Conservation (phyloP, 1,140 invertebrate genomes). For the Pseudomyrmex gracilis region DNA sequence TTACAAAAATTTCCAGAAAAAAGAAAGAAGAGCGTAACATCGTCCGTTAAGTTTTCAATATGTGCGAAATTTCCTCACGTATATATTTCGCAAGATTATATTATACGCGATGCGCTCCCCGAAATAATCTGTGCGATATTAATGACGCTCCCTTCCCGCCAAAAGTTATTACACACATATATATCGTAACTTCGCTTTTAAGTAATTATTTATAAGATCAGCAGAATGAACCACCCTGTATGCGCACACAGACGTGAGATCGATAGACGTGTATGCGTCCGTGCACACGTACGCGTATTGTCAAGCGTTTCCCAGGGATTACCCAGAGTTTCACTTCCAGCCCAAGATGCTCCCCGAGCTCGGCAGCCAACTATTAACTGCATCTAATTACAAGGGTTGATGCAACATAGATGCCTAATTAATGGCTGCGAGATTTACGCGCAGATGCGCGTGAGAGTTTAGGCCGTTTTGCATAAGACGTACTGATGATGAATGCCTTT, state of each 20-base stretch:
- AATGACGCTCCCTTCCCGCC: neutral
- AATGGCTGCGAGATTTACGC: slow-evolving; percentile 84
- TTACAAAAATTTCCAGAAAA: neutral
- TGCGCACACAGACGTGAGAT: slow-evolving; percentile 17
- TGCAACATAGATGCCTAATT: slow-evolving; percentile 85
- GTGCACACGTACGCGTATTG: slow-evolving; percentile 49
- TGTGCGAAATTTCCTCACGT: neutral
- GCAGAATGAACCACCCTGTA: slow-evolving; percentile 26
- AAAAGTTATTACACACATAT: neutral
- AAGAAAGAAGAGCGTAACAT: neutral
- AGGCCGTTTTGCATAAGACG: slow-evolving; percentile 82
- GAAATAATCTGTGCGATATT: neutral
- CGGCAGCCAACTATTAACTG: slow-evolving; percentile 83
- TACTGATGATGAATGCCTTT: slow-evolving; percentile 69
- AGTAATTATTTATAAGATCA: neutral
- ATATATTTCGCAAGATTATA: neutral
- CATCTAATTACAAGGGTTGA: slow-evolving; percentile 85
- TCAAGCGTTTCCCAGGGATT: slow-evolving; percentile 76
- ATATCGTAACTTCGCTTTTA: neutral
- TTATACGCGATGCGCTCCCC: neutral
- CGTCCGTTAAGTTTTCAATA: neutral
- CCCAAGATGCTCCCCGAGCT: slow-evolving; percentile 78
- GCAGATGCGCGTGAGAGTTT: slow-evolving; percentile 82
- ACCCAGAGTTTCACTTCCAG: slow-evolving; percentile 80
- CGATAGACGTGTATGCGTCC: slow-evolving; percentile 10